These are phyloP conservation scores for Lasioglossum figueresi DNA, from an alignment of 2,888 invertebrate species.

Conservation along the genomic window DNA sequence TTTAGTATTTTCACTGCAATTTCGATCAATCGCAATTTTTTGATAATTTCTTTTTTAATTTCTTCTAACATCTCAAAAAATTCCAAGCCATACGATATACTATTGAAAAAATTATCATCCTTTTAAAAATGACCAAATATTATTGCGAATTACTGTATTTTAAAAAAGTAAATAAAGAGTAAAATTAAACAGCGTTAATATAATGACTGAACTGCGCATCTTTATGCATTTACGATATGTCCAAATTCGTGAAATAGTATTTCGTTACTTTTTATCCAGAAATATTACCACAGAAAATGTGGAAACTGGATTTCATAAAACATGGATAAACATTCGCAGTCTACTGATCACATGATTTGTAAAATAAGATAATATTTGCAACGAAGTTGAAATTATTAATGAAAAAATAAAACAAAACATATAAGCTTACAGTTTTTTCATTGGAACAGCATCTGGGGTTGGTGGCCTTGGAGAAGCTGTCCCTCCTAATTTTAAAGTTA, in stretches of 20 bases:
- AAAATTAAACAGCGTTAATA: not conserved
- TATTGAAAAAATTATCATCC: not conserved
- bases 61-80: not conserved
- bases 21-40: no score
- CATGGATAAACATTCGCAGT: not conserved
- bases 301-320: not conserved
- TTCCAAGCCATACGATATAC: not conserved
- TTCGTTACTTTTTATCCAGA: not conserved
- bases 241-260: not conserved
- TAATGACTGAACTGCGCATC: not conserved
- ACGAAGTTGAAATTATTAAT: slow-evolving; percentile 2
- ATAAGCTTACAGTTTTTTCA: slow-evolving; percentile 87
- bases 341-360: not conserved
- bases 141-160: not conserved
- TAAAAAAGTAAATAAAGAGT: not conserved
- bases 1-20: no score
- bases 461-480: slow-evolving; percentile 89
- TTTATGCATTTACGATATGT: not conserved
- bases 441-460: slow-evolving; percentile 87
- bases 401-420: slow-evolving; percentile 25
- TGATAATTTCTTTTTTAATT: not conserved
- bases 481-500: slow-evolving; percentile 91
- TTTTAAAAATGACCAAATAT: not conserved
- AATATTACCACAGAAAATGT: not conserved
- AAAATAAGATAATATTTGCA: not conserved